Percentiles rank a stretch among this genome's conserved stretches.
Conservation (phyloP, 2,797 vertebrate genomes). For the Manis javanica region DNA sequence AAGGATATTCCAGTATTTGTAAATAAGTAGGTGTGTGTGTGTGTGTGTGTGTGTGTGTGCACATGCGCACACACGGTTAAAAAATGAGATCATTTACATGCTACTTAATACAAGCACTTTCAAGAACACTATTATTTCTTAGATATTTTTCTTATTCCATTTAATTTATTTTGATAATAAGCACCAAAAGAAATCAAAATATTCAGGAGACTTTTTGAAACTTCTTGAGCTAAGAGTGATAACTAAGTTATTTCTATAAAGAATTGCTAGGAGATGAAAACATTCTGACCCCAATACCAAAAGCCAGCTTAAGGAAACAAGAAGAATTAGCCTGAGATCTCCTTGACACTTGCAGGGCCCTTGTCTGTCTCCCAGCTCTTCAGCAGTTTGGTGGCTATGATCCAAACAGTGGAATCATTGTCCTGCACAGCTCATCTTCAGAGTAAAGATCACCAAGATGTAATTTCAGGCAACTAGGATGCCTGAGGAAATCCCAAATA, state of each 20-base stretch:
- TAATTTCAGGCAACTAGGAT: not conserved
- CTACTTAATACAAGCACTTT: not conserved
- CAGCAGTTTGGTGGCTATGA: not conserved
- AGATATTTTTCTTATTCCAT: not conserved
- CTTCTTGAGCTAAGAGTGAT: not conserved
- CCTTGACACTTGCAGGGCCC: not conserved
- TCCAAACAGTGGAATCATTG: not conserved
- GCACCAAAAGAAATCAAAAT: not conserved
- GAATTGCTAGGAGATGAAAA: not conserved
- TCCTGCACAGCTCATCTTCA: not conserved
- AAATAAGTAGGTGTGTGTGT: no score
- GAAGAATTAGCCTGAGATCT: not conserved
- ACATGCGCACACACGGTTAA: no score
- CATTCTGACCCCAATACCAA: not conserved
- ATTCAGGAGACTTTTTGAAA: not conserved
- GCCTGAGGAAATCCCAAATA: not conserved
- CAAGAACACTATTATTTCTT: not conserved
- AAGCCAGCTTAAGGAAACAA: slow-evolving; percentile 1
- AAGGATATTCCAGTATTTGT: not conserved
- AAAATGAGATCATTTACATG: not conserved
- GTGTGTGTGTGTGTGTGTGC: no score
- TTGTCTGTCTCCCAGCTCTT: not conserved
- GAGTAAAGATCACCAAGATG: not conserved
- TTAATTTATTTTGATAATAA: not conserved
- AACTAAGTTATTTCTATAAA: not conserved